These are phyloP conservation scores for Neopelma chrysocephalum DNA, from an alignment of 2,797 vertebrate genomes.

Conservation along the genomic window DNA sequence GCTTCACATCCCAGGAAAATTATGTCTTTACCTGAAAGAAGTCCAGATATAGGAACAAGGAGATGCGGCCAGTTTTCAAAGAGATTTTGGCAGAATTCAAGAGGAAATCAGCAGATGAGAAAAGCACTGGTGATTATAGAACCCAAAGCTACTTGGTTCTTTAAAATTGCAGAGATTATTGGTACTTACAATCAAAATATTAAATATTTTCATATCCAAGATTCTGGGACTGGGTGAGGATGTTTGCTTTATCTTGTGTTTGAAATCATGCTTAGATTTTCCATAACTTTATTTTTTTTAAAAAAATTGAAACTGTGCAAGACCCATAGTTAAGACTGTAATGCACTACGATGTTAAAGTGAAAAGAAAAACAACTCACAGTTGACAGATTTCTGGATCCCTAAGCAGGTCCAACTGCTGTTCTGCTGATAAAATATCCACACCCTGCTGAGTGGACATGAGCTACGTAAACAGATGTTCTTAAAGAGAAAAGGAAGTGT, in stretches of 20 bases:
- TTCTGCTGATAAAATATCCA: slow-evolving; percentile 49
- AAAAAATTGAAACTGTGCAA: neutral
- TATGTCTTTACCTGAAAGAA: neutral
- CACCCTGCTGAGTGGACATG: slow-evolving; percentile 39
- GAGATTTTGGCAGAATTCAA: neutral
- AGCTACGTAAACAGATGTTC: slow-evolving; percentile 66
- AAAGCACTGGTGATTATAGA: neutral
- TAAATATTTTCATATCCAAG: neutral
- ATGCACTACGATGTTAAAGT: neutral
- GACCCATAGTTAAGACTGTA: neutral
- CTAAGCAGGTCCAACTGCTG: neutral
- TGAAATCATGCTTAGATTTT: neutral
- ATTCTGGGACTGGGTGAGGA: rapidly evolving
- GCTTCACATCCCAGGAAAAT: neutral
- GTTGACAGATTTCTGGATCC: neutral
- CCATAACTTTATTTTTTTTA: neutral
- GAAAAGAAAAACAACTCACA: neutral
- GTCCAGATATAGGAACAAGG: neutral
- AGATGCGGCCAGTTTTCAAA: neutral
- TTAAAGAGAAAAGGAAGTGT: slow-evolving; percentile 30
- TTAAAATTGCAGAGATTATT: neutral
- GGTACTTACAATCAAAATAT: neutral
- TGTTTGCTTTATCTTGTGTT: neutral
- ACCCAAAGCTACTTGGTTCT: neutral
- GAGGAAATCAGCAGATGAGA: neutral